These are phyloP conservation scores for Meta bourneti DNA, from an alignment of 2,888 invertebrate genomes.

Conservation along the genomic window DNA sequence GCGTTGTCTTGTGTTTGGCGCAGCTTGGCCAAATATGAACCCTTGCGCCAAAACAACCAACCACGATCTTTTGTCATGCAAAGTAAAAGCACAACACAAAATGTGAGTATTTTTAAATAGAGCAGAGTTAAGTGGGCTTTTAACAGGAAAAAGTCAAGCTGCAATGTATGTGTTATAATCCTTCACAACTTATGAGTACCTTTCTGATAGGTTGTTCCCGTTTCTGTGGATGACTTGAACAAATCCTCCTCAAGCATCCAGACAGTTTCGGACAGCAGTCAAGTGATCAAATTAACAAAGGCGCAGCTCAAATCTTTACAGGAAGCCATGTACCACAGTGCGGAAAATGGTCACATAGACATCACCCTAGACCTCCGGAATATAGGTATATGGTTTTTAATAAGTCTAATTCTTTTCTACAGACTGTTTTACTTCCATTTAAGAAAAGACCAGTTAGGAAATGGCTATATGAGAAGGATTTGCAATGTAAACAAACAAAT, in stretches of 20 bases:
- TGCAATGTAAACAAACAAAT: no score
- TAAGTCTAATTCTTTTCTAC: not conserved
- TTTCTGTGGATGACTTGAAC: slow-evolving; percentile 79
- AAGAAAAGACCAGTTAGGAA: not conserved
- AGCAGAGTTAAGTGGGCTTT: no score
- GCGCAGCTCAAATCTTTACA: slow-evolving; percentile 91
- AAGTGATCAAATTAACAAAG: slow-evolving; percentile 84
- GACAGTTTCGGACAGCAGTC: slow-evolving; percentile 47
- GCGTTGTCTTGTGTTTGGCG: no score
- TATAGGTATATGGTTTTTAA: slow-evolving; percentile 82
- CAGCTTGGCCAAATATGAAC: no score
- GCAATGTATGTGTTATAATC: no score
- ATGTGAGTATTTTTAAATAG: no score
- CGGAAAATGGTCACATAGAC: slow-evolving; percentile 92
- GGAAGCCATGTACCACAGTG: slow-evolving; percentile 96
- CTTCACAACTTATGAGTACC: no score
- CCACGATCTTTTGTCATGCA: no score
- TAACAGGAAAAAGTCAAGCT: no score
- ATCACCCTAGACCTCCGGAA: slow-evolving; percentile 93
- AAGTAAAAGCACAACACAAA: no score
- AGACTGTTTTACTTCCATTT: not conserved
- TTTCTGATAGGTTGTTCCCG: slow-evolving; percentile 70
- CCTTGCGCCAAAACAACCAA: no score
- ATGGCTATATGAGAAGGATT: not conserved
- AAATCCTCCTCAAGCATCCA: slow-evolving; percentile 63